Evolutionary conservation across 1,140 invertebrate genomes (phyloP), one percentile per base, ranked within the genome.

Genomic region (Ostrea denselamellosa): DNA sequence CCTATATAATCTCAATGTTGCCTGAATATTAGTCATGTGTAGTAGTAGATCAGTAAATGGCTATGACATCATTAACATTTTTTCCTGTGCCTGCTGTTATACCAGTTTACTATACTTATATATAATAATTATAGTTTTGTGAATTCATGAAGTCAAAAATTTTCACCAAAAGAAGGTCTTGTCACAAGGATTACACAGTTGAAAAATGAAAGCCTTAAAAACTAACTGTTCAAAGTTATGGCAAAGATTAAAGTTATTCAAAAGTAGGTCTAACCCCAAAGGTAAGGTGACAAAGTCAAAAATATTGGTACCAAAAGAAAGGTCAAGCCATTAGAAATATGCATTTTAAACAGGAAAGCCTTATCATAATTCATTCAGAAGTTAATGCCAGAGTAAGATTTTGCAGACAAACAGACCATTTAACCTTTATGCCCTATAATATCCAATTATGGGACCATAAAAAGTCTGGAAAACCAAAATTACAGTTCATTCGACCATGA

Each of bases 91-190:
- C n/a, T n/a, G n/a, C n/a, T n/a, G n/a, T n/a, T n/a, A n/a, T n/a
- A n/a, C n/a, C n/a, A n/a, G n/a, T n/a, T n/a, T n/a, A n/a, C n/a
- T n/a, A n/a, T n/a, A n/a, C n/a, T n/a, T n/a, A n/a, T n/a, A n/a
- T n/a, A n/a, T n/a, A n/a, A n/a, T n/a, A n/a, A n/a, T n/a, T n/a
- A n/a, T n/a, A n/a, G n/a, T n/a, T n/a, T n/a, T n/a, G n/a, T n/a
- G n/a, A n/a, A n/a, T n/a, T n/a, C n/a, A n/a, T n/a, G n/a, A n/a
- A n/a, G n/a, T n/a, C n/a, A n/a, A n/a, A n/a, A n/a, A n/a, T n/a
- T n/a, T n/a, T n/a, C n/a, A 10, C n/a, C 68, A 34, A 25, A 71
- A n/a, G 68, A 71, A 71, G 68, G 68, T 71, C 68, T 71, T 71
- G 68, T 71, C 28, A 71, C 0, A 34, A 71, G 68, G 68, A 71